These are phyloP conservation scores for Cecropterus lyciades DNA, from an alignment of 1,140 invertebrate species.

Conservation along the genomic window DNA sequence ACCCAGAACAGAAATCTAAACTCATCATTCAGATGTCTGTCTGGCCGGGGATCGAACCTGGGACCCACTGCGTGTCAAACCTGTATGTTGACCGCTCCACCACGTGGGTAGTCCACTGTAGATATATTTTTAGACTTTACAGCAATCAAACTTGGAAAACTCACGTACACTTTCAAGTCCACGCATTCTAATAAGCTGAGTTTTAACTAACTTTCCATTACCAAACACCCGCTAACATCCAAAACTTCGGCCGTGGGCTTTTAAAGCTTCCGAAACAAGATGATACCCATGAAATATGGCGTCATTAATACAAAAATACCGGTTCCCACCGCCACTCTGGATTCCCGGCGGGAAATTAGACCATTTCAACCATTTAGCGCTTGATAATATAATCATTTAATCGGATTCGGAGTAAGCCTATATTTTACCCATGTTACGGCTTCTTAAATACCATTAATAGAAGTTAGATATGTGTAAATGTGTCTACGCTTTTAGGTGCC, in stretches of 20 bases:
- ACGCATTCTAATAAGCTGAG: slow-evolving; percentile 9
- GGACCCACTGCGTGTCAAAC: too few relatives aligned
- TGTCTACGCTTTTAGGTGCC: not conserved
- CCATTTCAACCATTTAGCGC: slow-evolving; percentile 13
- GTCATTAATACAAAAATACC: slow-evolving; percentile 64
- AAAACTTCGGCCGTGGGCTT: slow-evolving; percentile 30
- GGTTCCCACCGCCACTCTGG: slow-evolving; percentile 29
- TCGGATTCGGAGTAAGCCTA: not conserved
- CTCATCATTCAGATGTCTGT: too few relatives aligned
- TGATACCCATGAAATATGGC: slow-evolving; percentile 60
- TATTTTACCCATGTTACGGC: slow-evolving; percentile 14
- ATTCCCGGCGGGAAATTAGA: slow-evolving; percentile 29
- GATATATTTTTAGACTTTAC: not conserved
- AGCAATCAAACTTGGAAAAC: not conserved
- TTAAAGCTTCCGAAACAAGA: slow-evolving; percentile 56
- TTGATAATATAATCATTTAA: slow-evolving; percentile 29
- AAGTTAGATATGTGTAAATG: slow-evolving; percentile 1
- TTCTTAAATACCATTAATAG: slow-evolving; percentile 6
- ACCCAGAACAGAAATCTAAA: too few relatives aligned
- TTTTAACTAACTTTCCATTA: slow-evolving; percentile 1
- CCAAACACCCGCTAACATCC: slow-evolving; percentile 28
- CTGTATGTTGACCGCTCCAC: too few relatives aligned
- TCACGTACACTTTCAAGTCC: not conserved
- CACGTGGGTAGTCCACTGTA: too few relatives aligned
- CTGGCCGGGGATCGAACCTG: too few relatives aligned